These are phyloP conservation scores for Elysia crispata DNA, from an alignment of 2,888 invertebrate genomes.

Conservation along the genomic window DNA sequence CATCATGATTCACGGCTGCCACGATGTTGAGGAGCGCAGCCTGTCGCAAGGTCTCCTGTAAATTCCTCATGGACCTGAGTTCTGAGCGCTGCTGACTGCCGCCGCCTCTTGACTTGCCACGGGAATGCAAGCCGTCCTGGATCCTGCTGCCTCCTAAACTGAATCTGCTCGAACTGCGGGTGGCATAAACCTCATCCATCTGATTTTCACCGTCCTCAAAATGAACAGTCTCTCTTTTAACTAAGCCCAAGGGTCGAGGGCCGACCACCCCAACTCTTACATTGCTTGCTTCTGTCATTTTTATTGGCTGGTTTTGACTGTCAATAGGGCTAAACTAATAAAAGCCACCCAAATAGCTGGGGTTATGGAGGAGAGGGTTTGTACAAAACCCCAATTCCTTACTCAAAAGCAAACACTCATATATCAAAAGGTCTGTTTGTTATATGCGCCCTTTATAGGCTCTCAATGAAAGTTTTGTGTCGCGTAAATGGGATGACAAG, in stretches of 20 bases:
- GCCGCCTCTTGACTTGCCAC: background rate
- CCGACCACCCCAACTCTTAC: slow-evolving; percentile 2
- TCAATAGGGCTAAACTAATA: background rate
- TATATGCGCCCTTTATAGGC: too few relatives aligned
- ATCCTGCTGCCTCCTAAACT: background rate
- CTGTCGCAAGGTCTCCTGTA: slow-evolving; percentile 59
- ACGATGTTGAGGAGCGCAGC: slow-evolving; percentile 66
- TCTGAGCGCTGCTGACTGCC: background rate
- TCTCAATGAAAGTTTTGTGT: too few relatives aligned
- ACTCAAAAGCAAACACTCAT: background rate
- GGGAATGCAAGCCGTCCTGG: background rate
- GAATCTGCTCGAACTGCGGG: background rate
- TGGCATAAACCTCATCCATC: background rate
- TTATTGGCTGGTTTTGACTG: background rate
- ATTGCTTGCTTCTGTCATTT: slow-evolving; percentile 25
- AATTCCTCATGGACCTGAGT: slow-evolving; percentile 48
- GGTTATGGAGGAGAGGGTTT: background rate
- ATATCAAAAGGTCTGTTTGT: too few relatives aligned
- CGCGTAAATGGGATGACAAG: too few relatives aligned
- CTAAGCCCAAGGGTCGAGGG: slow-evolving; percentile 45
- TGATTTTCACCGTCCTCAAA: slow-evolving; percentile 10
- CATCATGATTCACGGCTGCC: slow-evolving; percentile 61
- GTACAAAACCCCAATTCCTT: background rate
- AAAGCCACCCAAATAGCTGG: background rate
- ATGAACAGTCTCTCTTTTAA: slow-evolving; percentile 36